phyloP scores from a whole-genome alignment of 2,797 vertebrate genomes.

The Malacoraja senta region DNA sequence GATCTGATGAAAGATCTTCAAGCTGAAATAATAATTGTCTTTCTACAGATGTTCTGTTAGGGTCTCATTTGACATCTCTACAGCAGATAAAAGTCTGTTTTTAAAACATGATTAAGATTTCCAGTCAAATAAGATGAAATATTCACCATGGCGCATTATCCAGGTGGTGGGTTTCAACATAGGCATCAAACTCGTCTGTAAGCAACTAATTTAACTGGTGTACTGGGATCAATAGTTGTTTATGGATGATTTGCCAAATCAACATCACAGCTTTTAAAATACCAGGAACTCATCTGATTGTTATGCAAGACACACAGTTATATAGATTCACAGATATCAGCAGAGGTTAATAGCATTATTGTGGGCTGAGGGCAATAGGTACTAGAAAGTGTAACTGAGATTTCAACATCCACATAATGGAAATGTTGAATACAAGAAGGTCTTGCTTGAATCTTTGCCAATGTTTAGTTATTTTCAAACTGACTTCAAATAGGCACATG shows the following conservation, averaged over 20 bases:
- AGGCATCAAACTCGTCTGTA: background rate
- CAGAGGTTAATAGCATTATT: slow-evolving; percentile 4
- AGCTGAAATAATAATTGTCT: too few relatives aligned
- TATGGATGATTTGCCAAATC: background rate
- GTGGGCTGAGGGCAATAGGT: slow-evolving; percentile 1
- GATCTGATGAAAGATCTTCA: too few relatives aligned
- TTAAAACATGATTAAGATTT: background rate
- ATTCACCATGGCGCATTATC: background rate
- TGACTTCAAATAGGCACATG: too few relatives aligned
- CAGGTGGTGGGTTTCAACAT: background rate
- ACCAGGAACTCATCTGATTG: background rate
- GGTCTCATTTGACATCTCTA: background rate
- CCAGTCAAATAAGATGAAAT: background rate
- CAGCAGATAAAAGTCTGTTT: background rate
- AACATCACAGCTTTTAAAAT: background rate
- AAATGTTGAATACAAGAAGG: slow-evolving; percentile 11
- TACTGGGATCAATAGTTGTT: background rate
- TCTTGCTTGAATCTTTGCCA: background rate
- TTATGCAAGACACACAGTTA: background rate
- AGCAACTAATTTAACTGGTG: background rate
- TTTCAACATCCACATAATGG: background rate
- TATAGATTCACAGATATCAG: slow-evolving; percentile 26
- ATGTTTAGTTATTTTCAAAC: background rate
- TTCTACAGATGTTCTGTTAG: background rate
- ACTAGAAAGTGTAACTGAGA: background rate